These are phyloP conservation scores for Eretmocerus hayati DNA, from an alignment of 2,888 invertebrate species.

Conservation along the genomic window DNA sequence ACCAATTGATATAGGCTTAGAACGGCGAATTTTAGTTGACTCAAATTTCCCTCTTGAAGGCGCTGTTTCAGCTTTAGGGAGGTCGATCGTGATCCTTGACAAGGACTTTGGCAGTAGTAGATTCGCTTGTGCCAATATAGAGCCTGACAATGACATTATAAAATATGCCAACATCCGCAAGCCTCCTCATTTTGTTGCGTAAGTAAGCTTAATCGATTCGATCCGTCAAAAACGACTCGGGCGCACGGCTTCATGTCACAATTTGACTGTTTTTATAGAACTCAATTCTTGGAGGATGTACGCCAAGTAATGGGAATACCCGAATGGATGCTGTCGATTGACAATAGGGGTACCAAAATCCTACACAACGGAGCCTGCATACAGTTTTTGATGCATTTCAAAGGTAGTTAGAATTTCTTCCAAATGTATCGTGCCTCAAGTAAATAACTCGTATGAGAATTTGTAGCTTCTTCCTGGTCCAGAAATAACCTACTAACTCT, in stretches of 20 bases:
- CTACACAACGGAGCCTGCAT: conserved; percentile 74
- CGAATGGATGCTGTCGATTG: conserved; percentile 83
- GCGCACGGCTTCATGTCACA: too few relatives aligned
- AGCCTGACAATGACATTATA: conserved; percentile 82
- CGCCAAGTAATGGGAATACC: conserved; percentile 78
- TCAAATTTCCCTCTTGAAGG: conserved; percentile 82
- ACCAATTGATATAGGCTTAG: conserved; percentile 71
- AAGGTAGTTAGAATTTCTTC: conserved; percentile 47
- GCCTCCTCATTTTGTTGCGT: conserved; percentile 84
- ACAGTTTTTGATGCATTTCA: conserved; percentile 81
- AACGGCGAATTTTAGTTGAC: conserved; percentile 73
- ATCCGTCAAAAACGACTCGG: too few relatives aligned
- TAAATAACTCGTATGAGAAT: not conserved
- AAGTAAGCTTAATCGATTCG: conserved; percentile 40
- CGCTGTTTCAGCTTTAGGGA: conserved; percentile 68
- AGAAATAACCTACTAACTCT: not conserved
- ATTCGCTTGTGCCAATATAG: conserved; percentile 86
- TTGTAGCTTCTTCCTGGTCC: too few relatives aligned
- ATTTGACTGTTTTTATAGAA: conserved; percentile 50
- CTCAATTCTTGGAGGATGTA: conserved; percentile 76
- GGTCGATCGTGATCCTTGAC: conserved; percentile 77
- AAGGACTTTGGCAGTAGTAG: conserved; percentile 64
- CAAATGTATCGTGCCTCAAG: not conserved
- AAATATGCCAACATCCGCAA: conserved; percentile 82
- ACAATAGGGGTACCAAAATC: conserved; percentile 69